Evolutionary conservation across 2,888 invertebrate species (phyloP).

Genomic region (Troglohyphantes excavatus): DNA sequence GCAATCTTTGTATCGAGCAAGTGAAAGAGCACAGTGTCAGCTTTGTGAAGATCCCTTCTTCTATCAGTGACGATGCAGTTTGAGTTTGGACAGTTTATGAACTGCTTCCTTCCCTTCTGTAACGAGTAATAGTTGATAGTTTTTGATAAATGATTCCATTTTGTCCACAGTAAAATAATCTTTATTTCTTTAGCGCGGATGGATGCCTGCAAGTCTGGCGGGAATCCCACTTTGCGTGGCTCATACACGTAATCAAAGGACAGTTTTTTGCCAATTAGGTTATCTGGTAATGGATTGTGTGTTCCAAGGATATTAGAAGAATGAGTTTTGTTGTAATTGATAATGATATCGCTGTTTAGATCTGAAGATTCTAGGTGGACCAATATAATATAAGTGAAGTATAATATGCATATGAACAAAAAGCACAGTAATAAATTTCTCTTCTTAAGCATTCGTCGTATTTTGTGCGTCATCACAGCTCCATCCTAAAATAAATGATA

Average conservation of each 20-base stretch:
- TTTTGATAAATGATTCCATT: conserved; percentile 69
- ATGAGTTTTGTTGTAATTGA: not conserved
- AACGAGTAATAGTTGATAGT: conserved; percentile 77
- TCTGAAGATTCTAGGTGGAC: not conserved
- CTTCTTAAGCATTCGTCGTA: not conserved
- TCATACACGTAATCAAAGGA: conserved; percentile 75
- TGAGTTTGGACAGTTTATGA: conserved; percentile 64
- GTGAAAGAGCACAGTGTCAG: conserved; percentile 78
- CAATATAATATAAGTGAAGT: not conserved
- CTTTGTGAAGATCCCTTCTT: conserved; percentile 49
- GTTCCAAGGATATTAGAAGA: not conserved
- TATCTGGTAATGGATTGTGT: conserved; percentile 34
- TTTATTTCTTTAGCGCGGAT: not conserved
- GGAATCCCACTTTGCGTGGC: conserved; percentile 56
- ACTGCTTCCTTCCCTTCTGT: conserved; percentile 31
- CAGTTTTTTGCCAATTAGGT: conserved; percentile 46
- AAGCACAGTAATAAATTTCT: not conserved
- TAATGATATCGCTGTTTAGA: not conserved
- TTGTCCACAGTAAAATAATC: conserved; percentile 72
- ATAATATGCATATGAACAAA: not conserved
- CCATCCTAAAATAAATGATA: not conserved
- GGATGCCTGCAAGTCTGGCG: not conserved
- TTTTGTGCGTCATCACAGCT: not conserved
- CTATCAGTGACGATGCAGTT: conserved; percentile 68
- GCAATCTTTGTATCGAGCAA: conserved; percentile 60